phyloP scores from a whole-genome alignment of 2,113 vertebrate species.

The Spea multiplicata region DNA sequence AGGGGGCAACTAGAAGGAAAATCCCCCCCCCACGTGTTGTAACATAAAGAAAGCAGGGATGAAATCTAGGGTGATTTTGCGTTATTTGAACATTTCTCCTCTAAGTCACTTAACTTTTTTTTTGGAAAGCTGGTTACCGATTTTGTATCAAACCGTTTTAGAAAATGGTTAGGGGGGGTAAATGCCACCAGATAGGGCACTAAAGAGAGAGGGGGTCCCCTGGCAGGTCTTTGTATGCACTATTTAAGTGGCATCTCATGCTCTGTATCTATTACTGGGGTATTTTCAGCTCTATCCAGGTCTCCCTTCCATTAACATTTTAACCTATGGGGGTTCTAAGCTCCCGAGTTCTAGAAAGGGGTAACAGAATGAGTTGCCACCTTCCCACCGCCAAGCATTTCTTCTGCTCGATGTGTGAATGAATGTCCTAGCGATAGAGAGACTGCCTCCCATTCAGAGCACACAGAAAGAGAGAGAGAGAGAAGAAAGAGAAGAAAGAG shows the following conservation, averaged over 20 bases:
- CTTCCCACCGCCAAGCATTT: not conserved
- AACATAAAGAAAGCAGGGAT: too few relatives aligned
- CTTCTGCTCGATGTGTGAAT: constrained; percentile 2
- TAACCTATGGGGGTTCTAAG: not conserved
- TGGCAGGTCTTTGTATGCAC: not conserved
- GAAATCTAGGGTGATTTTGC: too few relatives aligned
- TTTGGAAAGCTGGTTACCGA: too few relatives aligned
- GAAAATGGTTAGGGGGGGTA: not conserved
- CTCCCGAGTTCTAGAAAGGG: not conserved
- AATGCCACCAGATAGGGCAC: not conserved
- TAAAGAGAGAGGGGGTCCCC: not conserved
- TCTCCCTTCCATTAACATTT: not conserved
- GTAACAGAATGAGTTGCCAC: constrained; percentile 1
- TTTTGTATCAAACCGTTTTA: too few relatives aligned
- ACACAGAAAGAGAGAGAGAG: not conserved
- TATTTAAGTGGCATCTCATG: not conserved
- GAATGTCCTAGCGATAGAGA: not conserved
- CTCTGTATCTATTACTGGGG: not conserved
- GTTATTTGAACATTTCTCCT: too few relatives aligned
- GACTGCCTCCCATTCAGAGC: not conserved
- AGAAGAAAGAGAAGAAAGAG: not conserved
- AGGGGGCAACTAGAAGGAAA: too few relatives aligned
- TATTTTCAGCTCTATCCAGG: not conserved
- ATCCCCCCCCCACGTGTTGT: too few relatives aligned
- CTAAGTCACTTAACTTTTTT: too few relatives aligned